Base-by-base conservation (phyloP, 2,113 vertebrate species). In the Cryptotis parvus region DNA sequence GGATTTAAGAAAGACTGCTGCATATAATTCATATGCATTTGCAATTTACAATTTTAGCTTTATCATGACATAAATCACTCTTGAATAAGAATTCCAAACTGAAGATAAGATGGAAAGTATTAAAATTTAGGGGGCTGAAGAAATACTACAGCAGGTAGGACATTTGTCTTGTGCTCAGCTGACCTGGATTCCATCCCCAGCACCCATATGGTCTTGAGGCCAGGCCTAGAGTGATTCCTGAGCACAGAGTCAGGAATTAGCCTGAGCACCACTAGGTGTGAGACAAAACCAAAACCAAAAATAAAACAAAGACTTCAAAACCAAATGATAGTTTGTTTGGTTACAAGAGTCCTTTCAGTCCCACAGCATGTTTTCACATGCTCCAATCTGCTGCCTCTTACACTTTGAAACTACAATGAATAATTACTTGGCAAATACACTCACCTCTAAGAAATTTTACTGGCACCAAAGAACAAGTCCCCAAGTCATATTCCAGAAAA, bases 381-480 rank as follows among this genome's bases (percentile, higher is more conserved):
- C 45, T 15, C 31, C 26, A 49, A 37, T 18, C 31, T 31, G 37
- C 49, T 73, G 58, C 68, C 55, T 68, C 20, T 33, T 77, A 11
- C 29, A 49, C 31, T 66, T 86, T 80, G 33, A 75, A 69, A 89
- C 74, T 58, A 75, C 63, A 86, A 86, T 58, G 26, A 85, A 74
- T 65, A 20, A 68, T 87, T 77, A 20, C 3, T 26, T 26, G 79
- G 72, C 18, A 76, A 26, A 84, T 78, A 52, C 2, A 88, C 33
- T 87, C 45, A 52, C 70, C 14, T 87, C 74, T 70, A 83, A 91
- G 75, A 94, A 93, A 80, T 29, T 74, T 27, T 49, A 75, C 4
- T 35, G 29, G 24, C 78, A 33, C 68, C 86, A 41, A 93, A 69
- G 61, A 68, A 31, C 45, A 86, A 24, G 24, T 35, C 18, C n/a